phyloP scores from a whole-genome alignment of 2,888 invertebrate species.

The Entomobrya multifasciata region DNA sequence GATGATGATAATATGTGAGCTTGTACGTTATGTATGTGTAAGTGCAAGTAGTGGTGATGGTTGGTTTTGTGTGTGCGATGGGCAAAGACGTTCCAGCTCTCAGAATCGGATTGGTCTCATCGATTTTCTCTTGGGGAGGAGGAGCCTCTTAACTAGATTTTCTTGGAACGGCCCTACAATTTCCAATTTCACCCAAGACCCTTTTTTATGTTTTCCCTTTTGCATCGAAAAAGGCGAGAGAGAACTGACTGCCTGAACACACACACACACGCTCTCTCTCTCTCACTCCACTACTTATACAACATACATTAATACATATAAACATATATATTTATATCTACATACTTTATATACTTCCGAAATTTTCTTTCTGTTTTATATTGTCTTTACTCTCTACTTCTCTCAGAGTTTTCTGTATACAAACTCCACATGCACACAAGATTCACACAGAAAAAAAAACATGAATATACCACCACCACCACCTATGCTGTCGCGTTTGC shows the following conservation, averaged over 20 bases:
- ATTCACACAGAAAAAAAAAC: background rate
- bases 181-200: slow-evolving; percentile 80
- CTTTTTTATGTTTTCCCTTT: slow-evolving; percentile 80
- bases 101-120: slow-evolving; percentile 80
- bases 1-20: background rate
- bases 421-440: slow-evolving; percentile 18
- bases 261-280: slow-evolving; percentile 38
- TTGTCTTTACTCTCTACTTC: slow-evolving; percentile 18
- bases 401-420: slow-evolving; percentile 4
- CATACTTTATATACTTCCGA: slow-evolving; percentile 8
- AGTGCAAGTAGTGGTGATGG: background rate
- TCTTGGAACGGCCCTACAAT: slow-evolving; percentile 80
- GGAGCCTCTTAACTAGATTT: slow-evolving; percentile 80
- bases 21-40: slow-evolving; percentile 43
- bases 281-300: slow-evolving; percentile 1
- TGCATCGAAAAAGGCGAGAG: slow-evolving; percentile 79
- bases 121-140: slow-evolving; percentile 80
- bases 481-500: background rate
- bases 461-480: background rate
- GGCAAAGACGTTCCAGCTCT: slow-evolving; percentile 80
- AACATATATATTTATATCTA: slow-evolving; percentile 14
- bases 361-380: slow-evolving; percentile 41
- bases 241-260: slow-evolving; percentile 43
- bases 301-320: background rate
- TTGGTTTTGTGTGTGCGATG: slow-evolving; percentile 64